phyloP scores from a whole-genome alignment of 2,113 vertebrate genomes.

The Siniperca chuatsi region DNA sequence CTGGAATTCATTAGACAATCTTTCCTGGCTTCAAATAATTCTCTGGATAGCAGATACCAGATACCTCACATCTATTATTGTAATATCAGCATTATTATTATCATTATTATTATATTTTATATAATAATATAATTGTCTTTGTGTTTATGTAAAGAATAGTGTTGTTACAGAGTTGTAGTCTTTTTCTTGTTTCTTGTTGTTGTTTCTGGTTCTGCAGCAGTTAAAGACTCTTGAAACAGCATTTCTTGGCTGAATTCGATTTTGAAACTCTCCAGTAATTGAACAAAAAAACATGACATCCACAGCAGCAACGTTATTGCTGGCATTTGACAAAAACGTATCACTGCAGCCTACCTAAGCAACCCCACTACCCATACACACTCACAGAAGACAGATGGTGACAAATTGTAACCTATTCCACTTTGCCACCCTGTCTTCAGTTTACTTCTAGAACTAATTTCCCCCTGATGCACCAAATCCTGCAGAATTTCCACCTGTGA shows the following conservation, averaged over 20 bases:
- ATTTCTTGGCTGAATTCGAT: neutral
- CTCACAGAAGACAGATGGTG: conserved; percentile 5
- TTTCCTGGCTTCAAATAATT: neutral
- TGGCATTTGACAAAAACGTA: neutral
- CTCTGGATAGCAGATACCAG: neutral
- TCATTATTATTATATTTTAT: no score
- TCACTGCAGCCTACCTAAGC: neutral
- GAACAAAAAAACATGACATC: neutral
- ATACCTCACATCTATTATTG: neutral
- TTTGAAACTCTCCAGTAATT: neutral
- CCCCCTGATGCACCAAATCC: conserved; percentile 34
- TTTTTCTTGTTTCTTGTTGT: neutral
- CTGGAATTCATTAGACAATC: neutral
- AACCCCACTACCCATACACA: neutral
- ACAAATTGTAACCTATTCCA: neutral
- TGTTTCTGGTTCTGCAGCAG: neutral
- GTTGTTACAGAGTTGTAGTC: neutral
- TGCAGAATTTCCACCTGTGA: conserved; percentile 23
- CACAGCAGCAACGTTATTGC: neutral
- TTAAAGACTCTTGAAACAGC: neutral
- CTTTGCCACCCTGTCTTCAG: neutral
- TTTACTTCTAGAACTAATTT: neutral
- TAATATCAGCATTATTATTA: no score
- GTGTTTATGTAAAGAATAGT: neutral
- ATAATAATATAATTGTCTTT: neutral